Base-by-base conservation (phyloP, 2,113 vertebrate genomes). In the Ictidomys tridecemlineatus region DNA sequence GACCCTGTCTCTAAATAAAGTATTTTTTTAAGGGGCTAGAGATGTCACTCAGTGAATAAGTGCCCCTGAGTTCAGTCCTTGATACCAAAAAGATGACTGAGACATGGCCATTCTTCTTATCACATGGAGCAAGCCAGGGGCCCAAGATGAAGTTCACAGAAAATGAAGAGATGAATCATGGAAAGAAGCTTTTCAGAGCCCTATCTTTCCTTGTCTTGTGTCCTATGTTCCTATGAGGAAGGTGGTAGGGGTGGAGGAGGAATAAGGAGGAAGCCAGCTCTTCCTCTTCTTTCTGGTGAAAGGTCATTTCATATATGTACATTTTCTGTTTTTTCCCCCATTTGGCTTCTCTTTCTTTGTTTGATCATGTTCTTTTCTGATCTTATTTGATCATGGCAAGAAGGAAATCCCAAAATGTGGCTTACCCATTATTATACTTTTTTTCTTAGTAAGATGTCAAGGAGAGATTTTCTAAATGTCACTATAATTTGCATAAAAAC, bases 401-500 rank as follows among this genome's bases (percentile, higher is more conserved):
- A 93, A 91, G 56, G 73, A 86, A 95, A 85, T 92, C 83, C 85
- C 22, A 4, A 85, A 88, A 85, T 85, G 32, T 79, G 42, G 20
- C 37, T 86, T 61, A 67, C 10, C 34, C 26, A 28, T 72, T 89
- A 37, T n/a, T 79, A 58, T 51, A 65, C 34, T 58, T 91, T 8
- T 45, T 83, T 90, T 90, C 51, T 93, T 93, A 87, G 45, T 18
- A 87, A 42, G 26, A 58, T 87, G 83, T 87, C 72, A 83, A 72
- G 73, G 51, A 82, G 7, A 70, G 30, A 56, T 85, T 56, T 56
- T n/a, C 61, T 82, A 85, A 94, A 51, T 94, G 42, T 89, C 73
- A 89, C 34, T 85, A 45, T 11, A 51, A 26, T 34, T n/a, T 8
- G 73, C 20, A 26, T 69, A 26, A 18, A 83, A 13, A 8, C 12